A percentile compares a stretch with the other conserved stretches of the same genome.
These are phyloP conservation scores for Ellobius talpinus DNA, from an alignment of 2,113 vertebrate species.

Conservation along the genomic window DNA sequence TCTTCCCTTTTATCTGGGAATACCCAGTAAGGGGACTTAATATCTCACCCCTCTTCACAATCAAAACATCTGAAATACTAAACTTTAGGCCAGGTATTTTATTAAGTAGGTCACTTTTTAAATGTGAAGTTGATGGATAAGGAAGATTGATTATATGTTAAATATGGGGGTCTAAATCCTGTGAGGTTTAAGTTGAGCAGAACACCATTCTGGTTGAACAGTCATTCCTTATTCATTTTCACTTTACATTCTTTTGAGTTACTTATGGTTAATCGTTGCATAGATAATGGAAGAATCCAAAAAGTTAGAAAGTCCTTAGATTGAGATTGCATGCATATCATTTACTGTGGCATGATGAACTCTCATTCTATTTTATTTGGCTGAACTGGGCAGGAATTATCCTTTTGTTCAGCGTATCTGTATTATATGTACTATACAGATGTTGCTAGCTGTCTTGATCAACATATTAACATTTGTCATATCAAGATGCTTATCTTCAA, in stretches of 20 bases:
- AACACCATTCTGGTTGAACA: not conserved
- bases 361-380: no score
- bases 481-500: not conserved
- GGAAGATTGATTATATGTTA: not conserved
- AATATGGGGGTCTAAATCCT: not conserved
- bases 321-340: not conserved
- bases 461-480: not conserved
- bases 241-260: not conserved
- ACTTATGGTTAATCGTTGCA: not conserved
- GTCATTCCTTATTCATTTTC: not conserved
- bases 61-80: not conserved
- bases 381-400: not conserved
- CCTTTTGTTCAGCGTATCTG: not conserved
- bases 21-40: rapidly evolving
- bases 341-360: not conserved
- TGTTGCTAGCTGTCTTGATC: not conserved
- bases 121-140: not conserved
- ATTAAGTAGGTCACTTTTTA: not conserved
- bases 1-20: not conserved
- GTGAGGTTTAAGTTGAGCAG: not conserved
- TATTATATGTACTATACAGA: not conserved
- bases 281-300: not conserved
- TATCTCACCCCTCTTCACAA: not conserved
- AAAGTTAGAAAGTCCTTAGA: no score
- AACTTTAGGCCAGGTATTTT: not conserved